These are phyloP conservation scores for Eurystomus gularis DNA, from an alignment of 2,113 vertebrate genomes.

Conservation along the genomic window DNA sequence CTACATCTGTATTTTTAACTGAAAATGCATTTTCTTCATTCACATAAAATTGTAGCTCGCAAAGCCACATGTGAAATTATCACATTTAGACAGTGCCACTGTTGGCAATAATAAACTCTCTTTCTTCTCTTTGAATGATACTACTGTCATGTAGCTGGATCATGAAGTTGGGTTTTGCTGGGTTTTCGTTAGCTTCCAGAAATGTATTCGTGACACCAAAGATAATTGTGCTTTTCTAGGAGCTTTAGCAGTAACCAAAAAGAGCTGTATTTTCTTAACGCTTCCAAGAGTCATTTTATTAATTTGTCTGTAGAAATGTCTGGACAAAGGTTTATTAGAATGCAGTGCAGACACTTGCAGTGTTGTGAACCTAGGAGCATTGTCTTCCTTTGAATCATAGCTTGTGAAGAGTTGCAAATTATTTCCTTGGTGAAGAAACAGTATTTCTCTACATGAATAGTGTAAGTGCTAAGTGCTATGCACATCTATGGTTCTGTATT, in stretches of 20 bases:
- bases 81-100: not conserved
- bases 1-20: not conserved
- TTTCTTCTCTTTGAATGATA: not conserved
- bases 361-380: not conserved
- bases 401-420: not conserved
- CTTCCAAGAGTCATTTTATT: not conserved
- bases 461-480: not conserved
- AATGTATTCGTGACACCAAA: not conserved
- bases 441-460: not conserved
- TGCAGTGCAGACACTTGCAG: not conserved
- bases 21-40: not conserved
- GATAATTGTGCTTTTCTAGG: not conserved
- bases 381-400: not conserved
- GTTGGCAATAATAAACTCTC: not conserved
- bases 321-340: not conserved
- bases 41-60: rapidly evolving
- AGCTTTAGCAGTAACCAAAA: not conserved
- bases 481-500: not conserved
- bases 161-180: not conserved
- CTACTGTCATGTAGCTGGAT: not conserved
- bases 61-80: not conserved
- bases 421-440: not conserved
- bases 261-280: not conserved
- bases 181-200: not conserved
- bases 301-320: not conserved